Percentiles rank a stretch among this genome's conserved stretches.
phyloP scores from a whole-genome alignment of 2,113 vertebrate genomes.

The Donacobius atricapilla region DNA sequence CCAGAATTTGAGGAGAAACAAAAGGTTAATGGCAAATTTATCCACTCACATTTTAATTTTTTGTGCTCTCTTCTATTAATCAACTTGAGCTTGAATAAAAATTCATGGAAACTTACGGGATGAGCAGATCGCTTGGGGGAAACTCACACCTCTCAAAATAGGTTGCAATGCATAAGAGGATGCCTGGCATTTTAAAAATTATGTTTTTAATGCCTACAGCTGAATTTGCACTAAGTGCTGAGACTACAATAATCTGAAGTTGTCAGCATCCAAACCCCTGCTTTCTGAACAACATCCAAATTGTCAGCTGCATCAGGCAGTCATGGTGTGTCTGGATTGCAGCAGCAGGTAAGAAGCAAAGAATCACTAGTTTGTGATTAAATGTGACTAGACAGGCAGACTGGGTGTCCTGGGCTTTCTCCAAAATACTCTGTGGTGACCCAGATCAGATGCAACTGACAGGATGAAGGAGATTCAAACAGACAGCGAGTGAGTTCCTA shows the following conservation, averaged over 20 bases:
- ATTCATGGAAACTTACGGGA: not conserved
- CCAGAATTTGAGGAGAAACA: not conserved
- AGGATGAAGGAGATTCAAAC: constrained; percentile 14
- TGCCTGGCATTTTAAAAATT: not conserved
- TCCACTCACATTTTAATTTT: not conserved
- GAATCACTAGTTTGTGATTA: constrained; percentile 6
- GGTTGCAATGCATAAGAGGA: not conserved
- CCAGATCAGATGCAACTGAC: constrained; percentile 27
- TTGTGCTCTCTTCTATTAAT: not conserved
- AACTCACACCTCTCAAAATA: not conserved
- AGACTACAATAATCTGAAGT: not conserved
- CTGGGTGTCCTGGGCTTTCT: not conserved
- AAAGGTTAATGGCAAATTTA: not conserved
- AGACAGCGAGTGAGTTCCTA: not conserved
- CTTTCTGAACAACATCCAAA: not conserved
- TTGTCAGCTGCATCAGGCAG: not conserved
- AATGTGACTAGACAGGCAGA: constrained; percentile 7
- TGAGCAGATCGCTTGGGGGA: not conserved
- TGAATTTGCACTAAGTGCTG: not conserved
- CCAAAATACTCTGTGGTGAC: not conserved
- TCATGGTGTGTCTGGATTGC: not conserved
- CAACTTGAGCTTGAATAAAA: not conserved
- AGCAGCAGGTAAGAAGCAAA: not conserved
- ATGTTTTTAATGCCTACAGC: not conserved
- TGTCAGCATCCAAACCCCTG: not conserved